Conservation (phyloP, 1,140 invertebrate genomes). For the Heliconius hermathena region DNA sequence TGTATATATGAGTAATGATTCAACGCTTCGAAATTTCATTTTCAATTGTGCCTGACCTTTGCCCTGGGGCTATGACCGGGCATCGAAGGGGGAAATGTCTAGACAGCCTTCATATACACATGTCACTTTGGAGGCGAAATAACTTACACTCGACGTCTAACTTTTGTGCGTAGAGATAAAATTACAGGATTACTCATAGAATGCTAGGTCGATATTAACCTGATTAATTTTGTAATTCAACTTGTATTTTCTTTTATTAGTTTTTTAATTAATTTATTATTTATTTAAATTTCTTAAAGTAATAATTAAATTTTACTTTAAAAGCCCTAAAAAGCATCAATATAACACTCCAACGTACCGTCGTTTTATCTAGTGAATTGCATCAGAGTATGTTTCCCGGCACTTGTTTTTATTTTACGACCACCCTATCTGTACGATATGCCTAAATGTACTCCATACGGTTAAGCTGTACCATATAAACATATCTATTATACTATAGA, state of each 20-base stretch:
- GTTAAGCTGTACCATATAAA: constrained; percentile 48
- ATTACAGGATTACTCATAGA: neutral
- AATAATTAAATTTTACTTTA: neutral
- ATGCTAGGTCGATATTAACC: neutral
- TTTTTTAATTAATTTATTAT: too few relatives aligned
- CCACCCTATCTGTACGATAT: constrained; percentile 55
- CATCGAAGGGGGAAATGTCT: constrained; percentile 66
- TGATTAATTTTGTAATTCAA: neutral
- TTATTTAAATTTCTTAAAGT: neutral
- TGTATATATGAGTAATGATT: neutral
- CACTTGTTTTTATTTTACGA: constrained; percentile 65
- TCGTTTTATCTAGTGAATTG: constrained; percentile 36
- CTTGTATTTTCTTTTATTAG: neutral
- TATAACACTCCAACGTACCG: neutral
- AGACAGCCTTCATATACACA: constrained; percentile 54
- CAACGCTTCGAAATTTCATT: constrained; percentile 52
- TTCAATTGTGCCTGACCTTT: constrained; percentile 70
- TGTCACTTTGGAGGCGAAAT: constrained; percentile 18
- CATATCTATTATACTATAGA: constrained; percentile 1
- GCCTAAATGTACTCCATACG: constrained; percentile 60
- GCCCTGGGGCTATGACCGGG: constrained; percentile 70
- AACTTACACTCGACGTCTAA: neutral
- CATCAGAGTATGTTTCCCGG: constrained; percentile 41
- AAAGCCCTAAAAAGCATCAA: neutral
- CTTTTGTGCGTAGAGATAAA: neutral